These are phyloP conservation scores for Dasyurus viverrinus DNA, from an alignment of 2,113 vertebrate genomes.

Conservation along the genomic window DNA sequence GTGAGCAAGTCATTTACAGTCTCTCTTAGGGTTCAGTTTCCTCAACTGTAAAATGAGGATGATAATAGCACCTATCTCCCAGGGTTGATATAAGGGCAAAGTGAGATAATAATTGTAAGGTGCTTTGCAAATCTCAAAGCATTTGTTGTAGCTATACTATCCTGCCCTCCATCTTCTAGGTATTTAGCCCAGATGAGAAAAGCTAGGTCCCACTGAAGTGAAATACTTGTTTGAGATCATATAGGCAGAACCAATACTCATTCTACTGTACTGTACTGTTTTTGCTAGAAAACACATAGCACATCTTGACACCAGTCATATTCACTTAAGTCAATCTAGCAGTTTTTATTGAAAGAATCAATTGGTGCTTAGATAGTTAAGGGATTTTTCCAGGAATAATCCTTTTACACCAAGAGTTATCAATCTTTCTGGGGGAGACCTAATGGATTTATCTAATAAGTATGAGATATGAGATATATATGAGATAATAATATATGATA, in stretches of 20 bases:
- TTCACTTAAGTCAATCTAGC: background rate
- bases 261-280: background rate
- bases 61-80: background rate
- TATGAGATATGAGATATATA: background rate
- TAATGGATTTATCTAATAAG: background rate
- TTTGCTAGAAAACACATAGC: background rate
- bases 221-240: background rate
- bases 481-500: too few species aligned
- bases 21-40: background rate
- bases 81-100: background rate
- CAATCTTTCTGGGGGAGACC: background rate
- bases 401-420: background rate
- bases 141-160: background rate
- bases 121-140: background rate
- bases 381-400: background rate
- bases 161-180: background rate
- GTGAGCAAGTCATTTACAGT: background rate
- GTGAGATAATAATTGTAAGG: background rate
- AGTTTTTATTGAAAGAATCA: background rate
- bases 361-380: background rate
- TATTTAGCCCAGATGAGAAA: background rate
- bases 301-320: too few species aligned
- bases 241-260: background rate
- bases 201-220: background rate
- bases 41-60: background rate